Percentiles rank a stretch among this genome's conserved stretches.
Evolutionary conservation across 53 echinoderm and acorn worm species (phyloP).

Genomic region (Luidia sarsii): DNA sequence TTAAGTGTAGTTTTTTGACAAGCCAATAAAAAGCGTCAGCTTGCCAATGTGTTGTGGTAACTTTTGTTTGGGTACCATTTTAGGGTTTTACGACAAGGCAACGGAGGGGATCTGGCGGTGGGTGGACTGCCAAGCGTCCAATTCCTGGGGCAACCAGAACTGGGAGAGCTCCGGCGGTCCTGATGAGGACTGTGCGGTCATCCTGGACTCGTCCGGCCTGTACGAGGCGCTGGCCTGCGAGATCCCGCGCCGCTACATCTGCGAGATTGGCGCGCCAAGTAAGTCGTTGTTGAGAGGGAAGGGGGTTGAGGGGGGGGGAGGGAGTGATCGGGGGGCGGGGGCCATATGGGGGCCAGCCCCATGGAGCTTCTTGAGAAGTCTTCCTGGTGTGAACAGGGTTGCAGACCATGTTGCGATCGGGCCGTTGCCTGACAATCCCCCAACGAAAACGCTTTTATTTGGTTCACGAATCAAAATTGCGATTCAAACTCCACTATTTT

Average conservation of each 20-base stretch:
- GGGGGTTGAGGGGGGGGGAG: too few relatives aligned
- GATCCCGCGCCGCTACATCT: conserved; percentile 64
- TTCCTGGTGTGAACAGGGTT: too few relatives aligned
- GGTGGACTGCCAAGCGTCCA: conserved; percentile 67
- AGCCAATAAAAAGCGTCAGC: neutral
- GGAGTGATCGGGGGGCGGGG: too few relatives aligned
- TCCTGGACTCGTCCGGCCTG: conserved; percentile 59
- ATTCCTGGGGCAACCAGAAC: conserved; percentile 61
- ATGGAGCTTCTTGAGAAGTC: too few relatives aligned
- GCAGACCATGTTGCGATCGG: too few relatives aligned
- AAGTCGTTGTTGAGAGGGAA: too few relatives aligned
- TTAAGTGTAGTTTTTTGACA: neutral
- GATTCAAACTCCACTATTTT: too few relatives aligned
- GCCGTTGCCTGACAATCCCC: too few relatives aligned
- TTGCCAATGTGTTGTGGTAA: neutral
- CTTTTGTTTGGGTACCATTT: conserved; percentile 2
- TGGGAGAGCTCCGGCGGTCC: conserved; percentile 72
- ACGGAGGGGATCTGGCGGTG: conserved; percentile 68
- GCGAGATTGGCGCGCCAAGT: conserved; percentile 62
- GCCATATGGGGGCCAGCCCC: too few relatives aligned
- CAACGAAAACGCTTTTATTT: too few relatives aligned
- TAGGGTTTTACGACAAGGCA: conserved; percentile 80
- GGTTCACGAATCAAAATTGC: too few relatives aligned
- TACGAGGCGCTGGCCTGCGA: conserved; percentile 73
- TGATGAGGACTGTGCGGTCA: conserved; percentile 76